Evolutionary conservation across 2,113 vertebrate species (phyloP).

Genomic region (Solea senegalensis): DNA sequence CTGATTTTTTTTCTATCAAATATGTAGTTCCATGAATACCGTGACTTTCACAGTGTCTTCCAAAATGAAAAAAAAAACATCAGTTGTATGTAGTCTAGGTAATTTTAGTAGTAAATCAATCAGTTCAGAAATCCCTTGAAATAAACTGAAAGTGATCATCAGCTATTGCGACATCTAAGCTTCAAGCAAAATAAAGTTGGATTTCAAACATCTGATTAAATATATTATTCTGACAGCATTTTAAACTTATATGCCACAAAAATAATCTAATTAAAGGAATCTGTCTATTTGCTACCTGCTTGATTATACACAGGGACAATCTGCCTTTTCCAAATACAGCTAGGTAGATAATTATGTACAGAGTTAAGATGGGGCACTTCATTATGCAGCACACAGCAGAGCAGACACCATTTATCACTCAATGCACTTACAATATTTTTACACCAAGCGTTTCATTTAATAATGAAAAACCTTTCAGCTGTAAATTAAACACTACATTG

Average conservation of each 20-base stretch:
- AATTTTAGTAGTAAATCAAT: no score
- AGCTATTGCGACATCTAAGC: no score
- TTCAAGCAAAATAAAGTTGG: no score
- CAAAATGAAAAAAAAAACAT: no score
- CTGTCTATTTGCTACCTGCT: constrained; percentile 30
- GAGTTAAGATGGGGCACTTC: constrained; percentile 34
- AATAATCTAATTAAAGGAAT: constrained; percentile 20
- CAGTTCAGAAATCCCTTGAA: no score
- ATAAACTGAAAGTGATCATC: no score
- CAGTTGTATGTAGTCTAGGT: no score
- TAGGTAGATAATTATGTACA: constrained; percentile 31
- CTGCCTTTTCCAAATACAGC: constrained; percentile 11
- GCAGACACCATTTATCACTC: constrained; percentile 52
- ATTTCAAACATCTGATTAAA: constrained; percentile 25
- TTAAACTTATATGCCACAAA: constrained; percentile 13
- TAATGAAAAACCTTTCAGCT: constrained; percentile 50
- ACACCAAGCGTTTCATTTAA: constrained; percentile 51
- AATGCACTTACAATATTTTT: constrained; percentile 48
- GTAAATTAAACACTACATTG: constrained; percentile 43
- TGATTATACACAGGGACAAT: constrained; percentile 22
- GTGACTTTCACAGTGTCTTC: no score
- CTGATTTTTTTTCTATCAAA: no score
- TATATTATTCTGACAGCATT: not conserved
- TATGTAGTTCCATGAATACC: no score
- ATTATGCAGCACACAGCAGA: constrained; percentile 31